Evolutionary conservation across 2,797 vertebrate genomes (phyloP).

Genomic region (Tapera naevia): DNA sequence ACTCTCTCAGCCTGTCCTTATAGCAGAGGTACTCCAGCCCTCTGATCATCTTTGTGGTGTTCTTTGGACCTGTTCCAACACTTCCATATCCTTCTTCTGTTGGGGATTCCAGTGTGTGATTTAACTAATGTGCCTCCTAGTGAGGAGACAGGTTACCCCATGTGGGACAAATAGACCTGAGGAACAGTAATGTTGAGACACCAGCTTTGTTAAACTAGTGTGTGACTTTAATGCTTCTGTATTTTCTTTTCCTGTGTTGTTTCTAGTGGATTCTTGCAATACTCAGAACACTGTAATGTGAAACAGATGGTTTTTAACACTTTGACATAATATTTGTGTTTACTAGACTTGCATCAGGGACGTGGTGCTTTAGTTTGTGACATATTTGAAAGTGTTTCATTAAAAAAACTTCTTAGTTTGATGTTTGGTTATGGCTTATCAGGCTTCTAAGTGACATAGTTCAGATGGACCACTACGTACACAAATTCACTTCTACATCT

Average conservation of each 20-base stretch:
- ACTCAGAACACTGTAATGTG: background rate
- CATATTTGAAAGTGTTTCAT: background rate
- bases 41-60: no score
- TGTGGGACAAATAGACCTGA: background rate
- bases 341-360: background rate
- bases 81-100: no score
- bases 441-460: background rate
- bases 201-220: background rate
- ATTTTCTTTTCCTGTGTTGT: background rate
- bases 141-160: background rate
- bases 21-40: no score
- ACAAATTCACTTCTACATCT: background rate
- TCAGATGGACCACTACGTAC: background rate
- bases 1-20: no score
- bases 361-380: background rate
- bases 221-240: background rate
- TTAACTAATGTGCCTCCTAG: background rate
- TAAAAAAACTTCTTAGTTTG: background rate
- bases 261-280: background rate
- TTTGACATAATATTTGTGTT: accelerated
- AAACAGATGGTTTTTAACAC: background rate
- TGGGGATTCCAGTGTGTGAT: background rate
- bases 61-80: no score
- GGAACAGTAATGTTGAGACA: background rate
- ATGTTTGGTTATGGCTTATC: background rate